Base-by-base conservation (phyloP, 2,888 invertebrate genomes). In the Philaethria dido region DNA sequence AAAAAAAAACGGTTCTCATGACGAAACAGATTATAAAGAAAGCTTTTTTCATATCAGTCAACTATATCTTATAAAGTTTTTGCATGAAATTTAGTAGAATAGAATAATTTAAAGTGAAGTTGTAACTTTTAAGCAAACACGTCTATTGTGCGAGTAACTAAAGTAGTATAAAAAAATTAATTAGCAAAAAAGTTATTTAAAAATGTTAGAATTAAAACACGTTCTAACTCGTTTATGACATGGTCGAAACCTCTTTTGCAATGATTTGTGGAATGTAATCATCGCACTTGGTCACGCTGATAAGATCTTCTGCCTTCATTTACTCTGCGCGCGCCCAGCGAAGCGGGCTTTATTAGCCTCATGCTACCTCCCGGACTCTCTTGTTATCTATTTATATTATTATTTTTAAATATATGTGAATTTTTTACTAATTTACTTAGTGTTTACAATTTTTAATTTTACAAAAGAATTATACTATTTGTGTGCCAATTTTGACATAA, bases 341-440 rank as follows among this genome's bases (percentile, higher is more conserved):
- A 84, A 81, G 80, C 83, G 84, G 83, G 84, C 84, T 86, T 88
- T 88, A 87, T 87, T 85, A 84, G 77, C 80, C 82, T 79, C 80
- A 79, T 85, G 78, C 83, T 78, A 80, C 75, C 78, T 78, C 81
- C 80, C 75, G 83, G 72, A 78, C 80, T 78, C 80, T 74, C 78
- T 75, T 76, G 72, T 78, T 79, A 84, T 84, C 62, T 64, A 61
- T 55, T 45, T 64, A 29, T 45, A 36, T 16, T 47, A 50, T 67
- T 59, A 48, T 45, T 25, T 47, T 22, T 50, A 29, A 39, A 55
- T 48, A 55, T 59, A 52, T 65, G 50, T 44, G 33, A 39, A 13
- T 8, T 9, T 25, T 25, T 25, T 11, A 2, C 1, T 6, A 16
- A 0, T 52, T 9, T 50, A 16, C 16, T 8, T 44, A 8, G 16